Conservation (phyloP, 2,797 vertebrate genomes). For the Thunnus albacares region DNA sequence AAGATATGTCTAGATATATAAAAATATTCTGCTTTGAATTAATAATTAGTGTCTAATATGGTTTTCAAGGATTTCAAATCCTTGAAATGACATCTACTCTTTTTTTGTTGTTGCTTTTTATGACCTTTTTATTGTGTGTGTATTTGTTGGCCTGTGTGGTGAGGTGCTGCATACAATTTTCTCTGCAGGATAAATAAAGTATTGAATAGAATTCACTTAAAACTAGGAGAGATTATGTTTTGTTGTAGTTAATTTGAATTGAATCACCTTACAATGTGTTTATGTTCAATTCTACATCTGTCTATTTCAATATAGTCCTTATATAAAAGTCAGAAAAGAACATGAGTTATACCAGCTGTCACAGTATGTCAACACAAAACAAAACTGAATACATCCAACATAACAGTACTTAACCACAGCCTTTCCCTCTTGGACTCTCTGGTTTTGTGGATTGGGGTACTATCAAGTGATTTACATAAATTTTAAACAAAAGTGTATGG, state of each 20-base stretch:
- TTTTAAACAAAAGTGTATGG: constrained; percentile 65
- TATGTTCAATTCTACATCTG: neutral
- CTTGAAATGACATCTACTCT: too few relatives aligned
- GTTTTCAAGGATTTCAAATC: too few relatives aligned
- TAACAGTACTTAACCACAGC: constrained; percentile 7
- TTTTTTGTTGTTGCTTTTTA: neutral
- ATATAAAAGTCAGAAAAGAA: neutral
- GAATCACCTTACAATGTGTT: neutral
- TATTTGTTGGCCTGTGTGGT: neutral
- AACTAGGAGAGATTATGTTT: neutral
- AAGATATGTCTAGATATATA: too few relatives aligned
- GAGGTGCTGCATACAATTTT: neutral
- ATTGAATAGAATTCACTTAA: neutral
- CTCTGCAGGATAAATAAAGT: neutral
- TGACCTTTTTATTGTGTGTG: neutral
- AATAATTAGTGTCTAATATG: too few relatives aligned
- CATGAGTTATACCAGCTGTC: neutral
- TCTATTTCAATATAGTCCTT: neutral
- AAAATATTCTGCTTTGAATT: too few relatives aligned
- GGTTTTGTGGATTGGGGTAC: constrained; percentile 19
- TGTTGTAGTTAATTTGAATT: neutral
- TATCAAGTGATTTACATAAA: constrained; percentile 64
- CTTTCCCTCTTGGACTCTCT: constrained; percentile 10
- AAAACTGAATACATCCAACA: constrained; percentile 19
- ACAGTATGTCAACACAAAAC: constrained; percentile 8